Base-by-base conservation (phyloP, 2,888 invertebrate species). In the Malthinus seriepunctatus region DNA sequence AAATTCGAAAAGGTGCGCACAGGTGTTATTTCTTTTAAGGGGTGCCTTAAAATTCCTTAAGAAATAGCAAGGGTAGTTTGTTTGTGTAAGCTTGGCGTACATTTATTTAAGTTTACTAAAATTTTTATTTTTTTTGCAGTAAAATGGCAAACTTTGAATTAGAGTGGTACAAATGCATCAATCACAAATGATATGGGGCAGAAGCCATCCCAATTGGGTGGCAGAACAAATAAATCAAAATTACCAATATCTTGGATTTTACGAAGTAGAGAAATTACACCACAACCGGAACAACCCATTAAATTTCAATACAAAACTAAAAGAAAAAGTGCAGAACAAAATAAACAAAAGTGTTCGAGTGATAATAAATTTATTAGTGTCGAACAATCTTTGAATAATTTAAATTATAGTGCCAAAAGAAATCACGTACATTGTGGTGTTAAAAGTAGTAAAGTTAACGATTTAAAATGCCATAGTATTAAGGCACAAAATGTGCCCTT, bases 171-270 rank as follows among this genome's bases (percentile, higher is more conserved):
- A 34, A 51, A 44, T 38, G 46, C 33, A 44, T 33, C 33, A 14
- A 14, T 35, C 33, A 50, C 55, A 59, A 50, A 62, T 59, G 62
- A 62, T 51, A 79, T 84, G 83, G 83, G 83, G 75, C 83, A 83
- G 73, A 81, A 79, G 76, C 76, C 83, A 68, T 83, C 83, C 71
- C 78, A 78, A 76, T 58, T 70, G 65, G 70, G 66, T 67, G 68
- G 69, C 65, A 64, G 63, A 58, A 68, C 68, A 53, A 71, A 71
- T 66, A 80, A 81, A 69, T 82, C 89, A 63, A 89, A 89, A 77
- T 84, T 89, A 76, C 88, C 89, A 55, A 81, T 90, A 55, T 88
- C 89, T 51, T 90, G 90, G 89, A 88, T 90, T 55, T 79, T 90
- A 37, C 85, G 87, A 71, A 87, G 87, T 65, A 85, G 86, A 67